These are phyloP conservation scores for Peromyscus attwateri DNA, from an alignment of 2,797 vertebrate species.

Conservation along the genomic window DNA sequence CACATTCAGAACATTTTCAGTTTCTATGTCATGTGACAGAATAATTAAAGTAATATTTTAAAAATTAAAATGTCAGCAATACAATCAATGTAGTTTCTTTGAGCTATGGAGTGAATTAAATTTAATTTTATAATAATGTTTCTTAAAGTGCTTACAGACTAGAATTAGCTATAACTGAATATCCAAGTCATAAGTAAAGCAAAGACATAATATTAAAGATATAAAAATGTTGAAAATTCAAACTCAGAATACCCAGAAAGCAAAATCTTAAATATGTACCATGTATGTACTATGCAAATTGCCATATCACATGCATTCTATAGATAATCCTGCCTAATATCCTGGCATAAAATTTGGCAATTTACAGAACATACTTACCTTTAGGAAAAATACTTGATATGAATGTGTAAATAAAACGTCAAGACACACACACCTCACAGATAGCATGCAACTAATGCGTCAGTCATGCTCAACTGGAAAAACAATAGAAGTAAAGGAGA, in stretches of 20 bases:
- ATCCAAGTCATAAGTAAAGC: constrained; percentile 48
- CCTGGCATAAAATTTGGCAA: constrained; percentile 4
- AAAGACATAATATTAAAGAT: constrained; percentile 46
- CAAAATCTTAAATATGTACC: constrained; percentile 45
- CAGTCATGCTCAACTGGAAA: constrained; percentile 75
- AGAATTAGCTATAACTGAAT: constrained; percentile 49
- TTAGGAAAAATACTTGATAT: constrained; percentile 46
- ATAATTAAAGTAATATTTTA: constrained; percentile 18
- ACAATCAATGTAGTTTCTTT: neutral
- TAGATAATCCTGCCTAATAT: neutral
- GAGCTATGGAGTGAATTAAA: constrained; percentile 4
- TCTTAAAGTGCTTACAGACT: constrained; percentile 51
- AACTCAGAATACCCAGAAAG: constrained; percentile 52
- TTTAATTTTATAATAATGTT: constrained; percentile 25
- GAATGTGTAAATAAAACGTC: constrained; percentile 53
- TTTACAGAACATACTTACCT: constrained; percentile 62
- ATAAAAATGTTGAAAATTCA: constrained; percentile 64
- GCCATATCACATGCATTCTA: constrained; percentile 49
- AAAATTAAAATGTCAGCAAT: constrained; percentile 46
- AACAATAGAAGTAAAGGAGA: constrained; percentile 76
- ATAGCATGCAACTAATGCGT: constrained; percentile 72
- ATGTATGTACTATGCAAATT: neutral
- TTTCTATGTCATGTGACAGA: neutral
- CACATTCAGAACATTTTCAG: constrained; percentile 39
- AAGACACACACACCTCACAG: constrained; percentile 40